Evolutionary conservation across 2,888 invertebrate genomes (phyloP).

Genomic region (Lithosia quadra): DNA sequence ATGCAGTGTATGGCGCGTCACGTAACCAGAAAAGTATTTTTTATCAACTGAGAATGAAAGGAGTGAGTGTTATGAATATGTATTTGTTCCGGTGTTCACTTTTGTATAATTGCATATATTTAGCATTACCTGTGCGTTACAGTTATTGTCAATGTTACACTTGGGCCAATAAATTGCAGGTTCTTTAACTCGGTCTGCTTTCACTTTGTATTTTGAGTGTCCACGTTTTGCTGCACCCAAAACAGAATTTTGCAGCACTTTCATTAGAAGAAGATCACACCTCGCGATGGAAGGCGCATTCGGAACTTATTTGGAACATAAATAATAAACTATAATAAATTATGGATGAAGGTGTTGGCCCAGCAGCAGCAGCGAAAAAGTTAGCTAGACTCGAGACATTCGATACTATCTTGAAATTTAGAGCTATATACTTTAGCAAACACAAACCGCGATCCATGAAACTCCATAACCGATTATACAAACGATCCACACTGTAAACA

Average conservation of each 20-base stretch:
- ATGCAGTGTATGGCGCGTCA: conserved; percentile 31
- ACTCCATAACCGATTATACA: conserved; percentile 60
- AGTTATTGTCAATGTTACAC: conserved; percentile 28
- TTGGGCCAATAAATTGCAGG: conserved; percentile 13
- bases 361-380: no score
- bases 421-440: neutral
- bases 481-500: conserved; percentile 62
- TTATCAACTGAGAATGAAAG: conserved; percentile 43
- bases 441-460: conserved; percentile 54
- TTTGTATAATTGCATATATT: conserved; percentile 42
- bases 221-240: neutral
- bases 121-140: conserved; percentile 35
- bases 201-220: conserved; percentile 8
- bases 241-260: neutral
- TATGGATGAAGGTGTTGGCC: neutral
- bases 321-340: no score
- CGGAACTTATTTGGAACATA: neutral
- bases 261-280: neutral
- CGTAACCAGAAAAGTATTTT: conserved; percentile 40
- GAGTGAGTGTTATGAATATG: conserved; percentile 45
- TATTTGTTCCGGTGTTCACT: conserved; percentile 48
- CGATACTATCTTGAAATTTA: conserved; percentile 30
- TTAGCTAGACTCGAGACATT: conserved; percentile 19
- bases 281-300: neutral
- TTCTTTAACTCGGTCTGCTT: conserved; percentile 7